Conservation (phyloP, 2,888 invertebrate genomes). For the Crioceris asparagi region DNA sequence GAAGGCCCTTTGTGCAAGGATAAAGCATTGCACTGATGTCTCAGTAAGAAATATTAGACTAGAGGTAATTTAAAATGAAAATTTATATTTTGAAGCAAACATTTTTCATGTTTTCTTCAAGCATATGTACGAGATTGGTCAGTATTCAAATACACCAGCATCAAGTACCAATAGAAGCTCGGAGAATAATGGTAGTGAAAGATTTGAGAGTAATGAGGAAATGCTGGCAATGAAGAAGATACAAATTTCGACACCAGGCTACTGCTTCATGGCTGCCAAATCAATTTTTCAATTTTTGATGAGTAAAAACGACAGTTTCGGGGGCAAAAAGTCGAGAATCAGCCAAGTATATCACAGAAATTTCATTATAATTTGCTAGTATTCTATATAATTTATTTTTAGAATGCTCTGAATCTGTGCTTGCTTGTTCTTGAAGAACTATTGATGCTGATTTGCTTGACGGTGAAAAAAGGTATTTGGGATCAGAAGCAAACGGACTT, state of each 20-base stretch:
- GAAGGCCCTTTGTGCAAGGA: slow-evolving; percentile 36
- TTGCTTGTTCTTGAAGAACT: slow-evolving; percentile 41
- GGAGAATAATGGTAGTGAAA: slow-evolving; percentile 11
- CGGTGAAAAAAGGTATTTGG: slow-evolving; percentile 48
- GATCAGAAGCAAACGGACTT: slow-evolving; percentile 39
- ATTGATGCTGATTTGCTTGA: slow-evolving; percentile 42
- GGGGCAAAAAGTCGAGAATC: slow-evolving; percentile 21
- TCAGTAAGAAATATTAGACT: slow-evolving; percentile 39
- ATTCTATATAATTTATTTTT: slow-evolving; percentile 22
- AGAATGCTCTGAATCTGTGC: slow-evolving; percentile 43
- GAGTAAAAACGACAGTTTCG: slow-evolving; percentile 24
- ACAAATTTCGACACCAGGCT: slow-evolving; percentile 40
- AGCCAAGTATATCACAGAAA: slow-evolving; percentile 16
- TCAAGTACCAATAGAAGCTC: slow-evolving; percentile 11
- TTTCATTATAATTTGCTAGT: neutral
- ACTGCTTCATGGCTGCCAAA: slow-evolving; percentile 37
- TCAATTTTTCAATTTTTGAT: slow-evolving; percentile 31
- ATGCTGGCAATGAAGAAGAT: slow-evolving; percentile 28
- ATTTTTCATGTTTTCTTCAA: slow-evolving; percentile 5
- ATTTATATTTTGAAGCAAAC: neutral
- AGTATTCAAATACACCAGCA: slow-evolving; percentile 3
- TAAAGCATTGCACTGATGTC: slow-evolving; percentile 42
- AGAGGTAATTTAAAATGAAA: slow-evolving; percentile 27
- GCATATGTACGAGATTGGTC: slow-evolving; percentile 4
- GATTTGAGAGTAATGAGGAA: slow-evolving; percentile 19